phyloP scores from a whole-genome alignment of 2,888 invertebrate species.

The Osedax fenrisi region DNA sequence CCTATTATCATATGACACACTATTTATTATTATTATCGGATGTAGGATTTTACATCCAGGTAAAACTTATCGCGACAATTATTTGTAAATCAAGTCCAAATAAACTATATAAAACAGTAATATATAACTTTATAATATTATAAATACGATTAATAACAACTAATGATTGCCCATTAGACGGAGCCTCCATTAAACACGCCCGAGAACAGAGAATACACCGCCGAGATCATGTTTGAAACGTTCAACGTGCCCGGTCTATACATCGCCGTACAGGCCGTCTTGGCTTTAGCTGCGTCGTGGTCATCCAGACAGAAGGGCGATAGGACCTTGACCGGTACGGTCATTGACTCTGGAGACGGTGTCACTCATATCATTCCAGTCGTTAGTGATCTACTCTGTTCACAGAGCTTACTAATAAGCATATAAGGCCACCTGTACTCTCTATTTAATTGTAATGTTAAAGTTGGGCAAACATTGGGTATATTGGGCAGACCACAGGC shows the following conservation, averaged over 20 bases:
- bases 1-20: too few relatives aligned
- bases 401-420: too few relatives aligned
- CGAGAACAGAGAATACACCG: conserved; percentile 70
- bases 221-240: conserved; percentile 99
- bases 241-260: conserved; percentile 98
- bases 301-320: conserved; percentile 76
- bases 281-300: conserved; percentile 96
- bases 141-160: background rate
- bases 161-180: conserved; percentile 54
- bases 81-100: too few relatives aligned
- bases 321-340: conserved; percentile 87
- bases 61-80: too few relatives aligned
- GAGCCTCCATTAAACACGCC: conserved; percentile 98
- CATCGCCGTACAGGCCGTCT: conserved; percentile 95
- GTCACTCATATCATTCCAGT: conserved; percentile 99
- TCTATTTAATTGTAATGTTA: too few relatives aligned
- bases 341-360: conserved; percentile 97
- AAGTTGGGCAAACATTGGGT: too few relatives aligned
- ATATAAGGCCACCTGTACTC: too few relatives aligned
- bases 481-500: too few relatives aligned
- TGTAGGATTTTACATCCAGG: too few relatives aligned
- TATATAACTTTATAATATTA: too few relatives aligned
- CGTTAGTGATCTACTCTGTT: conserved; percentile 55
- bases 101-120: too few relatives aligned
- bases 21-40: too few relatives aligned